Percentiles rank a stretch among this genome's conserved stretches.
Evolutionary conservation across 2,888 invertebrate species (phyloP).

Genomic region (Camptogramma bilineatum): DNA sequence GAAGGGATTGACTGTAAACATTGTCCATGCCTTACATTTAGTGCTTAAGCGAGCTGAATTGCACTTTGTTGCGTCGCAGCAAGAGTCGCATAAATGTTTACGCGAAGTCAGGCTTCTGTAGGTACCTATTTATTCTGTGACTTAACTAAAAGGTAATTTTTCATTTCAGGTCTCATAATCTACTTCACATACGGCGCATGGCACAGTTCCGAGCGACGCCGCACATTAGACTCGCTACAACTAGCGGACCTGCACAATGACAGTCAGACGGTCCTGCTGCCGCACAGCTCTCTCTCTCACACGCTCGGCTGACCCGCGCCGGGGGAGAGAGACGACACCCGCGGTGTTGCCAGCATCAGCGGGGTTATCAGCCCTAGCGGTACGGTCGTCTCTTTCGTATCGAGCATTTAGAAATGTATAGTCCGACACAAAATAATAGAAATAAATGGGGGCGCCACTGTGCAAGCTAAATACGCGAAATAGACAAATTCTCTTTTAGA

Average conservation of each 20-base stretch:
- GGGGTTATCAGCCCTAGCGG: constrained; percentile 58
- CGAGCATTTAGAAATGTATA: constrained; percentile 59
- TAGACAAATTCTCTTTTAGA: too few relatives aligned
- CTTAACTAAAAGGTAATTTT: neutral
- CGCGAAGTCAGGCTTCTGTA: too few relatives aligned
- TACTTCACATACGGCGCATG: constrained; percentile 91
- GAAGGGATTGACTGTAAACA: too few relatives aligned
- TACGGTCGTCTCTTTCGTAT: constrained; percentile 71
- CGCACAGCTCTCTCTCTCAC: constrained; percentile 58
- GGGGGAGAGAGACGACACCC: constrained; percentile 21
- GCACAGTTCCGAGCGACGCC: constrained; percentile 86
- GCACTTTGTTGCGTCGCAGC: too few relatives aligned
- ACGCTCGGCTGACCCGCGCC: constrained; percentile 67
- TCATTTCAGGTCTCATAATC: constrained; percentile 87
- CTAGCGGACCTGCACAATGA: constrained; percentile 69
- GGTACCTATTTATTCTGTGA: too few relatives aligned
- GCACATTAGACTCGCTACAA: constrained; percentile 58
- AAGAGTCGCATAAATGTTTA: too few relatives aligned
- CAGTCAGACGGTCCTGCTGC: constrained; percentile 71
- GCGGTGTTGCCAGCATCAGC: neutral
- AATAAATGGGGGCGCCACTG: too few relatives aligned
- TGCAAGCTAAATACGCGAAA: too few relatives aligned
- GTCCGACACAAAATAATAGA: too few relatives aligned
- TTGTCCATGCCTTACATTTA: too few relatives aligned
- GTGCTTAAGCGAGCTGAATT: too few relatives aligned